These are phyloP conservation scores for Rhingia rostrata DNA, from an alignment of 2,888 invertebrate species.

Conservation along the genomic window DNA sequence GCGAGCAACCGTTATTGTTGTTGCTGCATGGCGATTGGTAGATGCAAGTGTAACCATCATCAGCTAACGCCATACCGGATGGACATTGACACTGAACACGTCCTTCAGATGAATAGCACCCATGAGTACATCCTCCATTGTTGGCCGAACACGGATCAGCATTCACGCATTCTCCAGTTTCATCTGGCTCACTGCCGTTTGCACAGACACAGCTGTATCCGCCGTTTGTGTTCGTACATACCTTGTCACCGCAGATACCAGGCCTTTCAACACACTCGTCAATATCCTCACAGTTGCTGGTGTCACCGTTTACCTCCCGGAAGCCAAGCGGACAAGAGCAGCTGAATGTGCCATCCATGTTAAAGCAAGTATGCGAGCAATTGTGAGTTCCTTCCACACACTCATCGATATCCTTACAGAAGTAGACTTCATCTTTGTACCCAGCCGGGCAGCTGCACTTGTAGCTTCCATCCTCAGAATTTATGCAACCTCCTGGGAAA, in stretches of 20 bases:
- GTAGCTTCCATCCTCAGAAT: slow-evolving; percentile 83
- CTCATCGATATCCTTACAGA: slow-evolving; percentile 84
- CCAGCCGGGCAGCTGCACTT: slow-evolving; percentile 84
- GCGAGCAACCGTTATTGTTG: slow-evolving; percentile 86
- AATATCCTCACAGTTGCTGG: slow-evolving; percentile 81
- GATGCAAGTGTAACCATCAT: slow-evolving; percentile 83
- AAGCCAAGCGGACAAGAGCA: slow-evolving; percentile 84
- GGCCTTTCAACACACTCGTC: slow-evolving; percentile 83
- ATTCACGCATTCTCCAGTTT: slow-evolving; percentile 78
- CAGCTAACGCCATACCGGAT: slow-evolving; percentile 81
- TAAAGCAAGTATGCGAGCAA: slow-evolving; percentile 85
- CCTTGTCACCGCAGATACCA: slow-evolving; percentile 77
- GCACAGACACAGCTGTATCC: slow-evolving; percentile 85
- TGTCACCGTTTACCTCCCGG: slow-evolving; percentile 71
- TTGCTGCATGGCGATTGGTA: slow-evolving; percentile 84
- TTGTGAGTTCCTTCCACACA: slow-evolving; percentile 81
- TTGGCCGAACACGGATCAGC: slow-evolving; percentile 83
- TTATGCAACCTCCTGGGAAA: slow-evolving; percentile 80
- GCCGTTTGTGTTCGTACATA: slow-evolving; percentile 84
- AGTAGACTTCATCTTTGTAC: slow-evolving; percentile 77
- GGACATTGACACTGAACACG: slow-evolving; percentile 82
- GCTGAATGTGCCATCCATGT: slow-evolving; percentile 83
- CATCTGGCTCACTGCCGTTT: slow-evolving; percentile 81
- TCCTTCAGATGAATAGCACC: slow-evolving; percentile 84
- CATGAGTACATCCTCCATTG: slow-evolving; percentile 85